A percentile compares a stretch with the other conserved stretches of the same genome.
Evolutionary conservation across 2,113 vertebrate genomes (phyloP).

Genomic region (Lophotis ruficrista): DNA sequence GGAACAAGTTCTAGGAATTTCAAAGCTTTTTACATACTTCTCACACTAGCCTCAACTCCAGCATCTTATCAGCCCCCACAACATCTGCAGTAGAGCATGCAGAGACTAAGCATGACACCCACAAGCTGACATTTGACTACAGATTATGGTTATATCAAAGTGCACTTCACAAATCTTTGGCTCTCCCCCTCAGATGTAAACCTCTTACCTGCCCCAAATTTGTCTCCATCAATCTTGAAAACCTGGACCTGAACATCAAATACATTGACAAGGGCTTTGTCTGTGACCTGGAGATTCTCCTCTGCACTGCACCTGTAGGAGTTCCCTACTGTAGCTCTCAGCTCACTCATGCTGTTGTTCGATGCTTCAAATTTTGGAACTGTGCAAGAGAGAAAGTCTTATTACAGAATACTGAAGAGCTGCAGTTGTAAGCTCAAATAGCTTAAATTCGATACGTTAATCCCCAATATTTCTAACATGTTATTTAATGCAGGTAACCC

Average conservation of each 20-base stretch:
- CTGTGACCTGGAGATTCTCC: constrained; percentile 78
- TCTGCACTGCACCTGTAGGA: constrained; percentile 89
- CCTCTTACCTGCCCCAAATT: constrained; percentile 88
- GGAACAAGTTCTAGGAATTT: background rate
- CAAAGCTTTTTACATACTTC: background rate
- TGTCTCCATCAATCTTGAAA: constrained; percentile 80
- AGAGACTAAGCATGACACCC: background rate
- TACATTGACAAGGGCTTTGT: constrained; percentile 78
- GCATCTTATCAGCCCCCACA: background rate
- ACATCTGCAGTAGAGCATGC: background rate
- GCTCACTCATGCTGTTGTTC: constrained; percentile 82
- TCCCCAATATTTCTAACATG: background rate
- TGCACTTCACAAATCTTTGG: background rate
- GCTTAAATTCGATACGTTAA: background rate
- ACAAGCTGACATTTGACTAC: background rate
- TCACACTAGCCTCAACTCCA: background rate
- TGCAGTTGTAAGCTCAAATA: background rate
- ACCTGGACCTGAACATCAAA: constrained; percentile 90
- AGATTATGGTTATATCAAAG: background rate
- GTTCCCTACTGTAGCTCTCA: constrained; percentile 83
- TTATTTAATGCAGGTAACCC: background rate
- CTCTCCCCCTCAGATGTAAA: background rate
- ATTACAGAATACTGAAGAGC: background rate
- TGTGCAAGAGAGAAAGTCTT: background rate
- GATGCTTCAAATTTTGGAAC: constrained; percentile 20